Percentiles rank a stretch among this genome's conserved stretches.
Evolutionary conservation across 2,797 vertebrate species (phyloP).

Genomic region (Melanitta fusca): DNA sequence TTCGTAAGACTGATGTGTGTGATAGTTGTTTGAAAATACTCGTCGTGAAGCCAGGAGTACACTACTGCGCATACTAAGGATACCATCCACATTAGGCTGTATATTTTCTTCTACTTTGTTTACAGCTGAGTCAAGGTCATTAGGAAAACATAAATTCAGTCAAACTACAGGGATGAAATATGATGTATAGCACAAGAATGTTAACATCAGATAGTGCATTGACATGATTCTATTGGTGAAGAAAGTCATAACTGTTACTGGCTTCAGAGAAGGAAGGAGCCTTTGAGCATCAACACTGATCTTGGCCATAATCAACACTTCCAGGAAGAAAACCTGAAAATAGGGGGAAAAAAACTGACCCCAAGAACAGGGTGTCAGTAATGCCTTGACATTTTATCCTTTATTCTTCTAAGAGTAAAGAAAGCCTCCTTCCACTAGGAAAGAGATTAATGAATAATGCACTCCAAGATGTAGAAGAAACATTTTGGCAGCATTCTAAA

Average conservation of each 20-base stretch:
- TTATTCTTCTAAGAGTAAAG: neutral
- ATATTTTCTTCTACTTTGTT: neutral
- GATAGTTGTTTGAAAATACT: neutral
- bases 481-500: neutral
- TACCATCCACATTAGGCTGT: neutral
- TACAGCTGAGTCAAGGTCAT: neutral
- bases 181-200: neutral
- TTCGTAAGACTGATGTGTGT: neutral
- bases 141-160: neutral
- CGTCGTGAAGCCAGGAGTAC: neutral
- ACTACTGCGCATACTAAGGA: neutral
- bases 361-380: neutral
- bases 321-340: constrained; percentile 1
- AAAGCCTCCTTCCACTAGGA: neutral
- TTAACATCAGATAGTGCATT: neutral
- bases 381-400: neutral
- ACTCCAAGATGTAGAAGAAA: neutral
- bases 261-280: neutral
- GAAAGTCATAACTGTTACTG: neutral
- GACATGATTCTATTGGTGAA: neutral
- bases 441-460: neutral
- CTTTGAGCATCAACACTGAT: neutral
- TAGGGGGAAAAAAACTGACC: neutral
- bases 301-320: neutral
- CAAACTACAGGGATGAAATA: neutral